Base-by-base conservation (phyloP, 2,888 invertebrate species). In the Oxystoma pomonae region DNA sequence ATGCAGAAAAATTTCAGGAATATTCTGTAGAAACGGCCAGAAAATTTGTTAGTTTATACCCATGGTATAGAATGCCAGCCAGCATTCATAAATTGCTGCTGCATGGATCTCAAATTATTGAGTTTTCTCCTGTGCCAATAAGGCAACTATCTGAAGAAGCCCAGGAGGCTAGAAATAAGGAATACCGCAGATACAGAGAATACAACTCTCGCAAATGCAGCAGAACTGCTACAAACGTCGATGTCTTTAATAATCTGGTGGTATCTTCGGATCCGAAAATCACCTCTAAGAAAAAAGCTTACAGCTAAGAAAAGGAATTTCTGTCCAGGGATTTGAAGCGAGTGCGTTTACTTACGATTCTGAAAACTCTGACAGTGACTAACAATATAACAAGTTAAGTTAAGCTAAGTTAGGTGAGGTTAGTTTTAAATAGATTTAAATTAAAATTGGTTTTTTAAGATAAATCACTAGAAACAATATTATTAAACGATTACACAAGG, bases 111-210 rank as follows among this genome's bases (percentile, higher is more conserved):
- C 55, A 18, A 16, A 20, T 60, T 20, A 17, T 60, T 20, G 9
- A 55, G 12, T 53, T 20, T 18, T 56, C 19, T 20, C 53, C 55
- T 55, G 60, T 60, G n/a, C 53, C 60, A 9, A 60, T 60, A 5
- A 55, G 53, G 21, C 60, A 60, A 21, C 21, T 53, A 20, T 60
- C 60, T 18, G 60, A 60, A 22, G 60, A 60, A 55, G 18, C 55
- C n/a, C 55, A 60, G 21, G 60, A 60, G 20, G 60, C 60, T n/a
- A 17, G 60, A n/a, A 60, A 60, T 60, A 55, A 52, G 22, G 55
- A 60, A 2, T 55, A 55, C 16, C 20, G 60, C 20, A n/a, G 21
- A 60, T 60, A 60, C 20, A 55, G 60, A 18, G 55, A 60, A 55
- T 55, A 19, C 3, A 16, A 60, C 52, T n/a, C 60, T 21, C 7